phyloP scores from a whole-genome alignment of 2,888 invertebrate genomes.

The Microplitis manilae region DNA sequence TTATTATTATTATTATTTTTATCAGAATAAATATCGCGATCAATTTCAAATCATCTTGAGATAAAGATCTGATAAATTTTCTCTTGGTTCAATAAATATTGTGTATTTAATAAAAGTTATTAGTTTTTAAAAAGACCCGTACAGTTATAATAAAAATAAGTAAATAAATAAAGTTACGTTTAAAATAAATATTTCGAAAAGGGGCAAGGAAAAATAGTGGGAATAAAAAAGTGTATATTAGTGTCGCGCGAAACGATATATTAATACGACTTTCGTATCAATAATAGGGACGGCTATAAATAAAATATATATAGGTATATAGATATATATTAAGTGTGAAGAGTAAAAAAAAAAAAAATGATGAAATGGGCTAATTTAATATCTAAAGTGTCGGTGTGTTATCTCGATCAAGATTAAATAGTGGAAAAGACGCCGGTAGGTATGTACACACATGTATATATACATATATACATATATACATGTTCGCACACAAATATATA shows the following conservation, averaged over 20 bases:
- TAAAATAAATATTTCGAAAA: background rate
- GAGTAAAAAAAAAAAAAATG: slow-evolving; percentile 2
- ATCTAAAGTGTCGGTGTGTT: slow-evolving; percentile 6
- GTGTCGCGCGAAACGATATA: slow-evolving; percentile 4
- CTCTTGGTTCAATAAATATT: background rate
- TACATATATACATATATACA: slow-evolving; percentile 4
- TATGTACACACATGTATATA: background rate
- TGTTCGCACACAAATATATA: background rate
- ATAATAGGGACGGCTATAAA: slow-evolving; percentile 4
- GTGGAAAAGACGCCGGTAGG: background rate
- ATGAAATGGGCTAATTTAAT: slow-evolving; percentile 15
- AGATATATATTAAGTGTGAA: slow-evolving; percentile 1
- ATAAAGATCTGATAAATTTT: background rate
- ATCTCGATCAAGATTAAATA: slow-evolving; percentile 15
- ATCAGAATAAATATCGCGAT: background rate
- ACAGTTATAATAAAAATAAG: background rate
- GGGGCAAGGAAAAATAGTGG: slow-evolving; percentile 1
- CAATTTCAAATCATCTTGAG: background rate
- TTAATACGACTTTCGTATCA: slow-evolving; percentile 7
- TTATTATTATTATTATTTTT: background rate
- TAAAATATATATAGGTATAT: slow-evolving; percentile 9
- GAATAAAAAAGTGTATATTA: background rate
- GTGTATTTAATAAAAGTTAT: too few species aligned
- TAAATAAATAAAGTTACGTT: background rate
- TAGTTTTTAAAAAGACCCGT: background rate